Evolutionary conservation across 2,888 invertebrate species (phyloP), one percentile per base, ranked within the genome.

Genomic region (Trissolcus japonicus): DNA sequence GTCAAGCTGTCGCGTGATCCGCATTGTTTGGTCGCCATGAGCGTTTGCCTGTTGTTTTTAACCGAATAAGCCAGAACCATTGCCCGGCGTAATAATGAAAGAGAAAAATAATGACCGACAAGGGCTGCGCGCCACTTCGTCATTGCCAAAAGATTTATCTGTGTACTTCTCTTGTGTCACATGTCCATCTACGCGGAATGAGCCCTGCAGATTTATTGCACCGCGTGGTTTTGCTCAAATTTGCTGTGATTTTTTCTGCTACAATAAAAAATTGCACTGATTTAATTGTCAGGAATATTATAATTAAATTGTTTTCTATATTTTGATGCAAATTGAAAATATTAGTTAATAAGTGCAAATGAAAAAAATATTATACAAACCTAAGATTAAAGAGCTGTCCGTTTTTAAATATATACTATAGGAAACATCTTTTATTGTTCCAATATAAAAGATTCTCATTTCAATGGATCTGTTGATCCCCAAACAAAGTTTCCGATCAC

Each of bases 1-100:
- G 81, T 79, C 83, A 80, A 79, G 78, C 82, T 82, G 78, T 82
- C 83, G 85, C 83, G 82, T 83, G 84, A 84, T 84, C 83, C 83
- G 82, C 83, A 85, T 86, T 86, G 84, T 83, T 83, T 79, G 80
- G 74, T 81, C 63, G 76, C 68, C 80, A 72, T 67, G 57, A 69
- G 55, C 69, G 65, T 63, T 68, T 68, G 62, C 62, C 63, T 57
- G 67, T 60, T 55, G n/a, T 46, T 46, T 35, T 35, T 35, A 35
- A 35, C 35, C 6, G 35, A 35, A 35, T 35, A 35, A 35, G 35
- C 35, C 35, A 35, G 35, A 35, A 35, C 35, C 35, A 35, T 11
- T 35, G 35, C 9, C 35, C 35, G 35, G 35, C 35, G 35, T 35
- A 74, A 74, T 56, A 72, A 57, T 46, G 57, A 48, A 74, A 57